Evolutionary conservation across 2,888 invertebrate genomes (phyloP).

Genomic region (Brachyptera risi): DNA sequence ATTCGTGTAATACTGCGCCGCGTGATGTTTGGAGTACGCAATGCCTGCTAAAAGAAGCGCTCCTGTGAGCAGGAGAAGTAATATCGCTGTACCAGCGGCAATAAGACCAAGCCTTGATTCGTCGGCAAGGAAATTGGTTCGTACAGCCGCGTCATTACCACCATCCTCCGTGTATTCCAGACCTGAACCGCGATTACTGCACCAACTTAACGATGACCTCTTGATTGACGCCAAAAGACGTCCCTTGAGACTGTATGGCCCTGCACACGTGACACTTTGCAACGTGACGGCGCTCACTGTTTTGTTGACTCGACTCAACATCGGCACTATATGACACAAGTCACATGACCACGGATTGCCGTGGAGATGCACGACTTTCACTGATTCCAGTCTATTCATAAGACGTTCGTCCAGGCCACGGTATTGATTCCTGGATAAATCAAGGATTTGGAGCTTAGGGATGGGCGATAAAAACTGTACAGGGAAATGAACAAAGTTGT

Average conservation of each 20-base stretch:
- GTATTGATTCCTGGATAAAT: conserved; percentile 70
- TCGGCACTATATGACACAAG: conserved; percentile 56
- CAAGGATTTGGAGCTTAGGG: conserved; percentile 57
- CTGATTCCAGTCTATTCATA: conserved; percentile 54
- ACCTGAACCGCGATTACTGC: conserved; percentile 52
- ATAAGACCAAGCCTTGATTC: conserved; percentile 53
- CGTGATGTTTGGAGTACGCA: conserved; percentile 62
- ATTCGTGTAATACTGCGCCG: conserved; percentile 72
- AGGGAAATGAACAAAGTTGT: conserved; percentile 58
- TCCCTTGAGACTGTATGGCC: conserved; percentile 55
- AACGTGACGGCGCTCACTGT: conserved; percentile 50
- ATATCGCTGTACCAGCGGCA: conserved; percentile 53
- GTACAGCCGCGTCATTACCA: conserved; percentile 37
- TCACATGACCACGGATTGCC: conserved; percentile 67
- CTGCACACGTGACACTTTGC: conserved; percentile 54
- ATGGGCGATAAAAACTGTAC: conserved; percentile 54
- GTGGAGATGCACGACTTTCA: conserved; percentile 53
- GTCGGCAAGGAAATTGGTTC: conserved; percentile 46
- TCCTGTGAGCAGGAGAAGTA: conserved; percentile 49
- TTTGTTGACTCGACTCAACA: conserved; percentile 55
- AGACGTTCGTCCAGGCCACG: conserved; percentile 57
- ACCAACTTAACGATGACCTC: conserved; percentile 45
- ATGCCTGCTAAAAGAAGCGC: conserved; percentile 45
- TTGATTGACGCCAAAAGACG: conserved; percentile 43
- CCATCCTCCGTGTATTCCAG: conserved; percentile 43